Evolutionary conservation across 2,888 invertebrate genomes (phyloP), one percentile per base, ranked within the genome.

Genomic region (Nezara viridula): DNA sequence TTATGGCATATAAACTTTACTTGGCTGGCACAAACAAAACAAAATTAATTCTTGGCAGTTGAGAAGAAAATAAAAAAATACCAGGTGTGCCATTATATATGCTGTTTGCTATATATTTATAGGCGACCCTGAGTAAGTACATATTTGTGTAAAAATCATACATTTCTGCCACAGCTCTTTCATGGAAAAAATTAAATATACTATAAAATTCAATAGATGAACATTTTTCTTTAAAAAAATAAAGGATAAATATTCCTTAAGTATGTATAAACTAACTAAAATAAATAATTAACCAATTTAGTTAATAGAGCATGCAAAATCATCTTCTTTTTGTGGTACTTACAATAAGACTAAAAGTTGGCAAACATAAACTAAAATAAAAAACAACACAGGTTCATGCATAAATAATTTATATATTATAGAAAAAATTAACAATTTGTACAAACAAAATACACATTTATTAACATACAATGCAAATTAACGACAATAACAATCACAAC

Each of bases 341-440:
- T 40, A 44, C 12, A n/a, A 81, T 81, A 21, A 44, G 40, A 81
- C 24, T 44, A 44, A 77, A 40, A 27, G 24, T 81, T 32, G 81
- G 81, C 40, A 81, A 81, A 24, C 44, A 37, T 10, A 44, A 81
- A 81, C 27, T n/a, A n/a, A 81, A 81, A 40, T 19, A 44, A 81
- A 81, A 44, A 81, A 81, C 21, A 44, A 81, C 40, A 81, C 81
- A 44, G 2, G 9, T 77, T 81, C 81, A 81, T 81, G 81, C 81
- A 81, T 81, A 81, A 81, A 81, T 81, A 81, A 81, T 81, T 81
- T 81, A 77, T 81, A n/a, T 81, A 81, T 81, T 81, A 81, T 24
- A n/a, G 44, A n/a, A 81, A 81, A 81, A 81, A 81, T 44, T 81
- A 81, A 81, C 81, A 81, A 44, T 81, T 81, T 81, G 81, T 81